Base-by-base conservation (phyloP, 2,113 vertebrate species). In the pig (Sus scrofa) region DNA sequence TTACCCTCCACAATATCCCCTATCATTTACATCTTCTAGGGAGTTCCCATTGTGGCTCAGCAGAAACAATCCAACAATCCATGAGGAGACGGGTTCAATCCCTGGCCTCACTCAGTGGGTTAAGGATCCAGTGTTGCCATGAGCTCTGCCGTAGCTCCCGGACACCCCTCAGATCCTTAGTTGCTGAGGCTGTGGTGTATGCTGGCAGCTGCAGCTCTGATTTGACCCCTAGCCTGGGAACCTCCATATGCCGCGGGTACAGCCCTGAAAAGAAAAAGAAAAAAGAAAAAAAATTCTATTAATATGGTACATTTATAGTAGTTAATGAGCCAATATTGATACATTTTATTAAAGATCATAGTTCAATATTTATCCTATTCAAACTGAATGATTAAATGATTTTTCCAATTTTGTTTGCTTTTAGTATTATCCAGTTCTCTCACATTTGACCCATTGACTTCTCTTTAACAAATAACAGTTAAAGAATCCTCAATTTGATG, bases 331-430 rank as follows among this genome's bases (percentile, higher is more conserved):
- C 34, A 85, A 50, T 65, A 86, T 24, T 74, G 8, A 39, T 60
- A 37, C 1, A 58, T 67, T 67, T 85, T 71, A 75, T n/a, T 89
- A 82, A 70, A 68, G 58, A 62, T 60, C 16, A 50, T 83, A 63
- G 70, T 71, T 88, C 37, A 62, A 15, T 39, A 89, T 81, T 62
- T 85, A 89, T 52, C 63, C 56, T 56, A 6, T 37, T 89, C 34
- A 89, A 82, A 90, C 27, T 84, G 50, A 93, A 63, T 4, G 24
- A 93, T 68, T 62, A 75, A 81, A 90, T 18, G 30, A 68, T 67
- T 75, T 58, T 86, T 95, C 30, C 50, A 1, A 81, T 65, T 87
- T 79, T 86, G 16, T 73, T 96, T 81, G 26, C 50, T 60, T 62
- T 86, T 9, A 19, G 1, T 75, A 82, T 63, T 82, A 82, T 62